Base-by-base conservation (phyloP, 1,140 invertebrate species). In the Oncopeltus fasciatus region DNA sequence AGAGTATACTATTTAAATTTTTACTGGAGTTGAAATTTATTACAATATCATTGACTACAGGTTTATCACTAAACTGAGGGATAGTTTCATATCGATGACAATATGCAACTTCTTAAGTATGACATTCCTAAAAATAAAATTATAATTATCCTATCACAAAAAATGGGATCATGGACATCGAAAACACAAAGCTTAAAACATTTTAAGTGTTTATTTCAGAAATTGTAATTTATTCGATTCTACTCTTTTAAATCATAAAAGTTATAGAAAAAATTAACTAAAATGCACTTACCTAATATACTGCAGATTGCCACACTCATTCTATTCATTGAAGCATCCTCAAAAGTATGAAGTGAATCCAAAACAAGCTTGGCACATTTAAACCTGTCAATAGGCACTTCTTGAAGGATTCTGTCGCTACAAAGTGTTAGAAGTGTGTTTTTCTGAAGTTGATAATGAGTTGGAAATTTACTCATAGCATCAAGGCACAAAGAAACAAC, bases 261-360 rank as follows among this genome's bases (percentile, higher is more conserved):
- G n/a, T n/a, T 11, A 43, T 11, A 43, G 38, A 43, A 43, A n/a
- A 59, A 69, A 44, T 12, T 12, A 60, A n/a, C n/a, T n/a, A n/a
- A n/a, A n/a, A n/a, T n/a, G n/a, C n/a, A n/a, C 51, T 65, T 62
- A 69, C 69, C 78, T 2, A 83, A 70, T 63, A 90, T 90, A 59
- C 86, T 88, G 69, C 86, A 88, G 65, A 90, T 90, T 2, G 87
- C 87, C 16, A 90, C 86, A 44, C 84, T 85, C 86, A 90, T 88
- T 57, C 87, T 76, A 69, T 85, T 85, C 81, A 88, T 87, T 33
- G 83, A 82, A 11, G 79, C 71, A 69, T 88, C 86, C 51, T 86
- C 80, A 71, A 87, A 88, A 4, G 77, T 72, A 67, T 84, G 86
- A 1, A 90, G 72, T 69, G 83, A 85, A 68, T 88, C 84, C 76